These are phyloP conservation scores for Calyptommatus sinebrachiatus DNA, from an alignment of 2,113 vertebrate genomes.

Conservation along the genomic window DNA sequence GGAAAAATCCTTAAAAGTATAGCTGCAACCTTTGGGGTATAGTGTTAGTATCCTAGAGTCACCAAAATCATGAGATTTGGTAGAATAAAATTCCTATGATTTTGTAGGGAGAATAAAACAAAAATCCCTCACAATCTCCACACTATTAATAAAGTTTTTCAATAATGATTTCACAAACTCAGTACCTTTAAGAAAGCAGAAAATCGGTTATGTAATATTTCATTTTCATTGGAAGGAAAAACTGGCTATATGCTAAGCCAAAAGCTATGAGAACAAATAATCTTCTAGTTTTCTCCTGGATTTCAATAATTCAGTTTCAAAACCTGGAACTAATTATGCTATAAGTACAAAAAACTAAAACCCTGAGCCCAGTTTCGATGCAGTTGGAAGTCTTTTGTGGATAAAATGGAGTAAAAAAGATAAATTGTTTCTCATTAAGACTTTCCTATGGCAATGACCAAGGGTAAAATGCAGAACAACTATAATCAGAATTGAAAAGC, in stretches of 20 bases:
- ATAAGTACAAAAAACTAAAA: background rate
- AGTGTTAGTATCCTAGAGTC: too few species aligned
- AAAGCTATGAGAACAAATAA: background rate
- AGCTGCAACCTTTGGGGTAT: too few species aligned
- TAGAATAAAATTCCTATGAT: background rate
- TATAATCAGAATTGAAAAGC: background rate
- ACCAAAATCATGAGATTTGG: too few species aligned
- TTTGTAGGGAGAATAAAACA: background rate
- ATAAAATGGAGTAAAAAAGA: background rate
- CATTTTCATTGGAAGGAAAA: background rate
- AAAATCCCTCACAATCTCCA: background rate
- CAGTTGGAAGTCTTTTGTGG: background rate
- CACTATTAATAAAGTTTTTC: background rate
- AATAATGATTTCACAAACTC: background rate
- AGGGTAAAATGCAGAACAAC: background rate
- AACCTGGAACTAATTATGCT: background rate
- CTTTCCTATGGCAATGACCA: background rate
- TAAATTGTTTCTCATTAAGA: background rate
- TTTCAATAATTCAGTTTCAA: background rate
- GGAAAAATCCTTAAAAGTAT: too few species aligned
- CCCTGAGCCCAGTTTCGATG: background rate
- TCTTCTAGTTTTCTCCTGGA: background rate
- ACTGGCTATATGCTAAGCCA: background rate
- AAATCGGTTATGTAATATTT: background rate
- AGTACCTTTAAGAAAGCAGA: background rate